phyloP scores from a whole-genome alignment of 2,888 invertebrate genomes.

The Trilocha varians region DNA sequence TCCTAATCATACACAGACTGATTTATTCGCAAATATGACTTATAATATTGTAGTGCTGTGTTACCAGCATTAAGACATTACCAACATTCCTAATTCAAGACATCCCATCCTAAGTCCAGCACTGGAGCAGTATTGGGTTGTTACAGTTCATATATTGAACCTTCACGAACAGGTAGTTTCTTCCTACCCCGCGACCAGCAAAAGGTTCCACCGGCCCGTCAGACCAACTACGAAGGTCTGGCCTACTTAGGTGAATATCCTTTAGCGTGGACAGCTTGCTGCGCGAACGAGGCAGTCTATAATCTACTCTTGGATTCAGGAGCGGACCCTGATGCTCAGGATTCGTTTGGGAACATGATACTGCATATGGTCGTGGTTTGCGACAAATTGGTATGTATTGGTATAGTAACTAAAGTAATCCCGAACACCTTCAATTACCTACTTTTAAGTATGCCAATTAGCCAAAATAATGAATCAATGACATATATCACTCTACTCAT shows the following conservation, averaged over 20 bases:
- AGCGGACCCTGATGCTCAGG: conserved; percentile 96
- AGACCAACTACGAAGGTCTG: conserved; percentile 95
- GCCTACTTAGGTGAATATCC: conserved; percentile 99
- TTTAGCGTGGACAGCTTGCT: conserved; percentile 97
- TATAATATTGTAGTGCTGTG: too few relatives aligned
- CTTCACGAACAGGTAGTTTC: conserved; percentile 88
- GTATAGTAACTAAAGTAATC: not conserved
- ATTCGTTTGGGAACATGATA: conserved; percentile 98
- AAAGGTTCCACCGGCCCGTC: conserved; percentile 80
- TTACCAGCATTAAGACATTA: too few relatives aligned
- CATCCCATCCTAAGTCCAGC: too few relatives aligned
- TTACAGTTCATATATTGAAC: too few relatives aligned
- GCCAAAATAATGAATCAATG: too few relatives aligned
- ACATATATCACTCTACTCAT: too few relatives aligned
- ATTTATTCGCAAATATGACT: too few relatives aligned
- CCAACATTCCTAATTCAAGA: too few relatives aligned
- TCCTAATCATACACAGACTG: too few relatives aligned
- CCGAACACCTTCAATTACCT: not conserved
- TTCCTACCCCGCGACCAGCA: conserved; percentile 97
- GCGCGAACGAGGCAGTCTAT: conserved; percentile 97
- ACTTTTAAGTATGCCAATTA: too few relatives aligned
- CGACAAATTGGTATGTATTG: conserved; percentile 86
- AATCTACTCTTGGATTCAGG: conserved; percentile 93
- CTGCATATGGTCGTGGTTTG: conserved; percentile 99
- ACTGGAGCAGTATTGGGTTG: too few relatives aligned